phyloP scores from a whole-genome alignment of 2,113 vertebrate species.

The Anguilla rostrata region DNA sequence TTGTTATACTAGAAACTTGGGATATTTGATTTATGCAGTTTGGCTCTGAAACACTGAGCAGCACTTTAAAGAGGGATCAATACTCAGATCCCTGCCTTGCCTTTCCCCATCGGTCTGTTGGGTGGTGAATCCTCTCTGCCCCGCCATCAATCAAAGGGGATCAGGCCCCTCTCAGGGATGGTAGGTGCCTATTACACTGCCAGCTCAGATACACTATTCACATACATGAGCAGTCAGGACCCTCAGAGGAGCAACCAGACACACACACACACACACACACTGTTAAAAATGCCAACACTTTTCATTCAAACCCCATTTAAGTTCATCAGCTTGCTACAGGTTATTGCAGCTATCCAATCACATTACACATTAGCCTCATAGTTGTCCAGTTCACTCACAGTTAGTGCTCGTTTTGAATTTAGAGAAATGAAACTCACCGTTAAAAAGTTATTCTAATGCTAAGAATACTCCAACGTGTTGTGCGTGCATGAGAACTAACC shows the following conservation, averaged over 20 bases:
- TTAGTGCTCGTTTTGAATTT: too few species aligned
- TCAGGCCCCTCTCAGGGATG: not conserved
- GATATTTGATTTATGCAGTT: constrained; percentile 17
- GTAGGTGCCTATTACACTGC: constrained; percentile 1
- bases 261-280: not conserved
- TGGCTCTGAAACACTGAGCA: not conserved
- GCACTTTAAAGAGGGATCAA: constrained; percentile 24
- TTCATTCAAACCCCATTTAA: too few species aligned
- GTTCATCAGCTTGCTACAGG: too few species aligned
- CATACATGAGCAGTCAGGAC: not conserved
- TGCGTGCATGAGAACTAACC: too few species aligned
- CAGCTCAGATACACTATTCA: not conserved
- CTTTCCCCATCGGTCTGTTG: not conserved
- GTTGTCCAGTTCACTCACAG: too few species aligned
- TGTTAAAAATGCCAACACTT: not conserved
- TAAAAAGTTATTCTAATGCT: too few species aligned
- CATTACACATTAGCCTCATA: too few species aligned
- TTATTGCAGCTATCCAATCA: too few species aligned
- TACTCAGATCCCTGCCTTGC: not conserved
- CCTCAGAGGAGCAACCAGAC: not conserved
- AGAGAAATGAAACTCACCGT: too few species aligned
- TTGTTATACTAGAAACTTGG: not conserved
- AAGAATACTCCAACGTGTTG: too few species aligned
- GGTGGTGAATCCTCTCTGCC: constrained; percentile 1
- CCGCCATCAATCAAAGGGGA: not conserved